A percentile compares a stretch with the other conserved stretches of the same genome.
Evolutionary conservation across 2,797 vertebrate species (phyloP).

Genomic region (Oceanodroma leucorhoa): DNA sequence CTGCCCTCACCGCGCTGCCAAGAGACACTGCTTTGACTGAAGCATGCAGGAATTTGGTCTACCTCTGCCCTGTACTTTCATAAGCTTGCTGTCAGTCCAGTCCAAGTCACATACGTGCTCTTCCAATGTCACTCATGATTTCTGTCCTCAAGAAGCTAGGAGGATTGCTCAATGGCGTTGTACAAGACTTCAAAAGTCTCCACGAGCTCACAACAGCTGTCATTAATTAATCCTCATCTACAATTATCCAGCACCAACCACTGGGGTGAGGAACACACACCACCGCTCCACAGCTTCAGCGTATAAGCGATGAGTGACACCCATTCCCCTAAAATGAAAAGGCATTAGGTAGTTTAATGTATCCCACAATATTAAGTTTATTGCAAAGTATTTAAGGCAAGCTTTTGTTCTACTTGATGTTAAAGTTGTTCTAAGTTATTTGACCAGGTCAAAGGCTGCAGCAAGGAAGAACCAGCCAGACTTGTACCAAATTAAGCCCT

Average conservation of each 20-base stretch:
- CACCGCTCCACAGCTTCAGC: fast-evolving
- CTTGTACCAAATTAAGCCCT: background rate
- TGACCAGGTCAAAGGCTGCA: background rate
- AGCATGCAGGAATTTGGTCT: fast-evolving
- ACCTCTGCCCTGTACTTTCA: background rate
- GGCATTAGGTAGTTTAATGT: background rate
- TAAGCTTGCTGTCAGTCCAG: background rate
- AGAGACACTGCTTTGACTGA: background rate
- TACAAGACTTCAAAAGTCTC: background rate
- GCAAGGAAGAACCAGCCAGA: background rate
- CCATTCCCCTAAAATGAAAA: background rate
- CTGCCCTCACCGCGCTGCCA: fast-evolving
- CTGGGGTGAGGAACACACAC: background rate
- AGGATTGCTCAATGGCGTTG: background rate
- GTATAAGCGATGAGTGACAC: background rate
- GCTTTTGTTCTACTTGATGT: background rate
- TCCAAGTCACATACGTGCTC: fast-evolving
- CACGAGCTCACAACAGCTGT: background rate
- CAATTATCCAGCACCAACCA: background rate
- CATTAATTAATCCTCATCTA: background rate
- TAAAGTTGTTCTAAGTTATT: background rate
- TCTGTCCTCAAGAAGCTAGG: background rate
- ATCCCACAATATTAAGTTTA: background rate
- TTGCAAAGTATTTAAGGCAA: background rate
- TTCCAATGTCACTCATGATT: background rate